Evolutionary conservation across 2,888 invertebrate genomes (phyloP), one percentile per base, ranked within the genome.

Genomic region (Rhorus exstirpatorius): DNA sequence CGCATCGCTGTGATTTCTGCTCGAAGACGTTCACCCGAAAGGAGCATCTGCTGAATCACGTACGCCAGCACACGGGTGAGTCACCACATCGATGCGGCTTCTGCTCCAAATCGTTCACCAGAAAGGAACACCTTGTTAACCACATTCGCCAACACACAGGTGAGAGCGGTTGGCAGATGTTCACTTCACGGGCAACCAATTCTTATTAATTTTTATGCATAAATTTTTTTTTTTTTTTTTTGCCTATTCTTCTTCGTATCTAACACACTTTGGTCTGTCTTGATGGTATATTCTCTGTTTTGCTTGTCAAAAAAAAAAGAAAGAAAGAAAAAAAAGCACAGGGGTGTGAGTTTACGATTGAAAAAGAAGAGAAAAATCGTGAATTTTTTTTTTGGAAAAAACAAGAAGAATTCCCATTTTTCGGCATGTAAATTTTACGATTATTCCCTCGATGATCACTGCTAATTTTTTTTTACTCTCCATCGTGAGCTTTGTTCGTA

Each of bases 21-120:
- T 96, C 96, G 21, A 96, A 96, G 92, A 96, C 96, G 4, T 96
- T 96, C 92, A 96, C 96, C 0, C 94, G 96, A 85, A 96, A 96
- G 91, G 96, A 96, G 92, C 96, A 96, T 92, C 93, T 96, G 68
- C 91, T 96, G 88, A 96, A 96, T 92, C 96, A 96, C 93, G 97
- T 97, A 70, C 94, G 96, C 14, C 96, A 96, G 90, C 96, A 96
- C 93, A 96, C 96, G 89, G 97, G 95, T 88, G 97, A 97, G 94
- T 97, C 97, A 79, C 97, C 97, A 81, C 97, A 97, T 93, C 95
- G 97, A 87, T 97, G 97, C 93, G 96, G 96, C 93, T 97, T 96
- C 94, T 97, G 97, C 93, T 95, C 96, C 88, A 97, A 97, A 93
- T 96, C 97, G 83, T 97, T 97, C 94, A 97, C 97, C 81, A 95